Evolutionary conservation across 1,140 invertebrate species (phyloP).

Genomic region (Cherax destructor): DNA sequence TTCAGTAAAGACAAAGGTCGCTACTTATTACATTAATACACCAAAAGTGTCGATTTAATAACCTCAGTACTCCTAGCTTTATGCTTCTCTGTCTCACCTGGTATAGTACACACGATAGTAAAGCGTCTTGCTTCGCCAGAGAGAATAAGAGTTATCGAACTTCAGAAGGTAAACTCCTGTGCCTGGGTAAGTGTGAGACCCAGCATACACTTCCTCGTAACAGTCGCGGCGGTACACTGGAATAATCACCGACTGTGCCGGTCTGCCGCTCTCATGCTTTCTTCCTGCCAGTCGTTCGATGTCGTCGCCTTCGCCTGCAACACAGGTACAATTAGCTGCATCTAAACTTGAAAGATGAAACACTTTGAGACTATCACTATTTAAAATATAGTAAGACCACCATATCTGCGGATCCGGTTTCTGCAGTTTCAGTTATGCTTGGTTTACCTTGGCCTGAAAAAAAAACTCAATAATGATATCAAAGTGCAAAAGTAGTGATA

Average conservation of each 20-base stretch:
- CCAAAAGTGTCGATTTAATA: not conserved
- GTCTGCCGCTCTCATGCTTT: slow-evolving; percentile 34
- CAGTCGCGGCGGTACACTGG: slow-evolving; percentile 97
- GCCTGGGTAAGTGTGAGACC: slow-evolving; percentile 96
- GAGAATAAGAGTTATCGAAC: slow-evolving; percentile 99
- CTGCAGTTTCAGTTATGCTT: too few relatives aligned
- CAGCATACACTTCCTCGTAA: slow-evolving; percentile 97
- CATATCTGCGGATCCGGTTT: too few relatives aligned
- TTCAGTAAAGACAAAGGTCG: not conserved
- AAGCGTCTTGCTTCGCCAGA: slow-evolving; percentile 99
- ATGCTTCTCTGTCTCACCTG: slow-evolving; percentile 30
- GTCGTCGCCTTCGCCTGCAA: slow-evolving; percentile 75
- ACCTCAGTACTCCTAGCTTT: not conserved
- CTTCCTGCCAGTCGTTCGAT: slow-evolving; percentile 46
- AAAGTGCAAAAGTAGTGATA: too few relatives aligned
- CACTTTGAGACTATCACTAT: too few relatives aligned
- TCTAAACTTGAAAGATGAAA: too few relatives aligned
- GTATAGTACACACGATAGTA: slow-evolving; percentile 99
- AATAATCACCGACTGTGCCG: slow-evolving; percentile 79
- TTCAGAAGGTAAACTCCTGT: slow-evolving; percentile 95
- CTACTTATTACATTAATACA: not conserved
- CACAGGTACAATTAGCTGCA: not conserved
- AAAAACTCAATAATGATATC: too few relatives aligned
- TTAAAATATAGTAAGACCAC: too few relatives aligned
- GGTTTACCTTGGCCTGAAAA: too few relatives aligned